These are phyloP conservation scores for Galaxea fascicularis DNA, from an alignment of 92 coral and sea anemone genomes.

Conservation along the genomic window DNA sequence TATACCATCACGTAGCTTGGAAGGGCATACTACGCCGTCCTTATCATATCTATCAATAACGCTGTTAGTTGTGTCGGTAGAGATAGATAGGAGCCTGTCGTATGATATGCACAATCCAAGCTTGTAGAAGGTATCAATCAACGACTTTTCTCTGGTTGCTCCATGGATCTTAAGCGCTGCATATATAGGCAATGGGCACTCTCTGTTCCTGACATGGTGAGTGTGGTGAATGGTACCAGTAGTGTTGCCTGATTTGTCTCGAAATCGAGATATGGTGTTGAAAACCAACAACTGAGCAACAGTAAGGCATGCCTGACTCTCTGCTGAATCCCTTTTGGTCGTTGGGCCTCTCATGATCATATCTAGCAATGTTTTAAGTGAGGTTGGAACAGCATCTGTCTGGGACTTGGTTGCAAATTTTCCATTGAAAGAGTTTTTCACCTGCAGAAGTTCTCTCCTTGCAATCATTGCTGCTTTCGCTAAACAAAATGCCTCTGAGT, in stretches of 20 bases:
- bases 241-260: constrained; percentile 43
- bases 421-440: constrained; percentile 57
- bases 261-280: constrained; percentile 48
- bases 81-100: constrained; percentile 65
- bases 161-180: constrained; percentile 76
- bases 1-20: constrained; percentile 53
- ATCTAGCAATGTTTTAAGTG: constrained; percentile 51
- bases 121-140: constrained; percentile 67
- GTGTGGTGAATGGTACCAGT: constrained; percentile 48
- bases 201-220: constrained; percentile 59
- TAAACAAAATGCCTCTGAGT: constrained; percentile 66
- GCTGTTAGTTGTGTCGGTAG: constrained; percentile 66
- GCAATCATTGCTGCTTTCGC: constrained; percentile 72
- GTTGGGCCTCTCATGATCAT: constrained; percentile 66
- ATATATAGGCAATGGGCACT: constrained; percentile 74
- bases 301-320: constrained; percentile 71
- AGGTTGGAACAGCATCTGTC: constrained; percentile 56
- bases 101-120: constrained; percentile 71
- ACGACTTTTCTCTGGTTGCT: constrained; percentile 55
- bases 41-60: constrained; percentile 54
- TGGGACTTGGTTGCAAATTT: constrained; percentile 55
- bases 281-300: constrained; percentile 73
- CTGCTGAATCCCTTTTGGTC: constrained; percentile 33
- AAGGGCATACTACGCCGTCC: constrained; percentile 70
- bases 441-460: constrained; percentile 70